phyloP scores from a whole-genome alignment of 2,888 invertebrate genomes.

The Lochmaea capreae region DNA sequence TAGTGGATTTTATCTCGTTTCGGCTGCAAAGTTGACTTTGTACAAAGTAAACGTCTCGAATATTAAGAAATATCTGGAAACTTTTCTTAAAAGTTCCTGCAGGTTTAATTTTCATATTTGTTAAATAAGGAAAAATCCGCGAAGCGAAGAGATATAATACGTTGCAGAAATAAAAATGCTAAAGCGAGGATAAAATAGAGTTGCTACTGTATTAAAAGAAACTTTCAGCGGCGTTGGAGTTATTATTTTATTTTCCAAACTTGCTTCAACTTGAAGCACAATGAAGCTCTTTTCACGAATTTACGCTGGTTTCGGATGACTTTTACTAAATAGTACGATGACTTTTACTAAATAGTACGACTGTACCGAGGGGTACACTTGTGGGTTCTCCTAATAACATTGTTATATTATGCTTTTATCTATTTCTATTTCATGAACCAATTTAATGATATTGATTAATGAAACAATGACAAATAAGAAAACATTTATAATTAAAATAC shows the following conservation, averaged over 20 bases:
- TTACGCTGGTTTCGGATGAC: too few relatives aligned
- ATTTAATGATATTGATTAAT: too few relatives aligned
- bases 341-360: too few relatives aligned
- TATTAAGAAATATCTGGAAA: conserved; percentile 46
- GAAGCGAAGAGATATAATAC: conserved; percentile 6
- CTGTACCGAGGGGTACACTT: too few relatives aligned
- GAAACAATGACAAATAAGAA: too few relatives aligned
- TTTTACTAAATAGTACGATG: too few relatives aligned
- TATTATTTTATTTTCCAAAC: not conserved
- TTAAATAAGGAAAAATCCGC: conserved; percentile 21
- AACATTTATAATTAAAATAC: not conserved
- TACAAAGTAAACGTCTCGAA: conserved; percentile 47
- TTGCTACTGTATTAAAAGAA: not conserved
- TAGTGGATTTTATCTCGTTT: conserved; percentile 46
- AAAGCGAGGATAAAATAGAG: not conserved
- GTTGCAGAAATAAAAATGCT: conserved; percentile 2
- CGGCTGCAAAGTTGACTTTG: conserved; percentile 43
- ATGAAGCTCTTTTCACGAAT: too few relatives aligned
- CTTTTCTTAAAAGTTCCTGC: conserved; percentile 41
- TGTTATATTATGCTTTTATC: too few relatives aligned
- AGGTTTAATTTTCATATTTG: conserved; percentile 45
- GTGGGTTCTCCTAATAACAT: too few relatives aligned
- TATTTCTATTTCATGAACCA: too few relatives aligned
- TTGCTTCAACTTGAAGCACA: not conserved
- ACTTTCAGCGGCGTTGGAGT: not conserved